Percentiles rank a stretch among this genome's conserved stretches.
Conservation (phyloP, 1,140 invertebrate species). For the Tribolium castaneum region DNA sequence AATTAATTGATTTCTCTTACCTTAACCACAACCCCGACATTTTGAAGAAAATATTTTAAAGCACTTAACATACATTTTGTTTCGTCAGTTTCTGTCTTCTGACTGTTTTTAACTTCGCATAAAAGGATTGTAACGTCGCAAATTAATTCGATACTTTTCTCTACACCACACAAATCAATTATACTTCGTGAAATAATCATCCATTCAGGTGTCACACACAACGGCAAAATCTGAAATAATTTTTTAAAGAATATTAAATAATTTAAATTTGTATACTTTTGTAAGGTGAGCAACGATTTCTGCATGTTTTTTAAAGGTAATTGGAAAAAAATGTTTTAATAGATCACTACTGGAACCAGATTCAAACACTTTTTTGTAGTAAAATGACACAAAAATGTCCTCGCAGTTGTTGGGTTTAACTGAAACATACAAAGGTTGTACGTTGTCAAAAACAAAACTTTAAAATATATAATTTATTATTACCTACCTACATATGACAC, state of each 20-base stretch:
- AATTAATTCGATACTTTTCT: slow-evolving; percentile 48
- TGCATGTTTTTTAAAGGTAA: slow-evolving; percentile 46
- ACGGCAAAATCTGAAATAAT: slow-evolving; percentile 55
- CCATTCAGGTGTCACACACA: slow-evolving; percentile 57
- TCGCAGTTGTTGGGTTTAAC: not conserved
- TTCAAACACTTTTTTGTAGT: slow-evolving; percentile 24
- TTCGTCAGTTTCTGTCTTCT: slow-evolving; percentile 43
- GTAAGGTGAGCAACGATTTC: slow-evolving; percentile 50
- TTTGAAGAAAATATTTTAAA: slow-evolving; percentile 56
- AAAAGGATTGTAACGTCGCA: slow-evolving; percentile 55
- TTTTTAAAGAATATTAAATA: too few relatives aligned
- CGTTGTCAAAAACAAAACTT: too few relatives aligned
- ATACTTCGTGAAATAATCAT: slow-evolving; percentile 49
- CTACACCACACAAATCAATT: slow-evolving; percentile 31
- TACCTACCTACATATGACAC: not conserved
- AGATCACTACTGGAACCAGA: not conserved
- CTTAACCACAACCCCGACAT: slow-evolving; percentile 53
- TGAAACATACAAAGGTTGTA: not conserved
- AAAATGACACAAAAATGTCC: slow-evolving; percentile 42
- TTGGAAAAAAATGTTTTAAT: slow-evolving; percentile 45
- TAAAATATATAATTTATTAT: too few relatives aligned
- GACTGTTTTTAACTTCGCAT: slow-evolving; percentile 54
- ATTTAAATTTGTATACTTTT: slow-evolving; percentile 45
- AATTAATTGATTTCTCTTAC: slow-evolving; percentile 48
- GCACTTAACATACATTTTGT: slow-evolving; percentile 43